These are phyloP conservation scores for Acipenser transmontanus DNA, from an alignment of 2,797 vertebrate species.

Conservation along the genomic window DNA sequence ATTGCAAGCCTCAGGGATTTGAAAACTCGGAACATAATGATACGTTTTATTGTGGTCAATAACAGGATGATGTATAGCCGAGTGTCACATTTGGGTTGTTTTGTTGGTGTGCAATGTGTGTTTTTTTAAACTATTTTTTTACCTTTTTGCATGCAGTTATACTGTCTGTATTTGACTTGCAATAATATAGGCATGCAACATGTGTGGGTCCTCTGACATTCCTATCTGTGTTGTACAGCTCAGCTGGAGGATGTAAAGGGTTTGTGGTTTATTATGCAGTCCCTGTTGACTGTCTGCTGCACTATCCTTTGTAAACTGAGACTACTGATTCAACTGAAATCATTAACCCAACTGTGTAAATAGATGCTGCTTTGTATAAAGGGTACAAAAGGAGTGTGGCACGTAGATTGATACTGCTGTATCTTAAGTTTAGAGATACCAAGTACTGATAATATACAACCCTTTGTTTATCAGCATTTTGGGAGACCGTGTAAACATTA, in stretches of 20 bases:
- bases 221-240: slow-evolving; percentile 20
- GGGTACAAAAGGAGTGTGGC: slow-evolving; percentile 2
- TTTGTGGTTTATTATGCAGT: slow-evolving; percentile 42
- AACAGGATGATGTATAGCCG: too few species aligned
- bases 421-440: too few species aligned
- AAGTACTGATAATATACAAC: too few species aligned
- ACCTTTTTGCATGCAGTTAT: background rate
- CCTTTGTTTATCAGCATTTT: too few species aligned
- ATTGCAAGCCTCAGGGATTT: too few species aligned
- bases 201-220: slow-evolving; percentile 25
- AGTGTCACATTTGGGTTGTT: too few species aligned
- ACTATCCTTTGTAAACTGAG: slow-evolving; percentile 41
- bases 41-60: too few species aligned
- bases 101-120: too few species aligned
- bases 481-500: too few species aligned
- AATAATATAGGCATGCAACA: slow-evolving; percentile 25
- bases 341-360: slow-evolving; percentile 40
- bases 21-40: too few species aligned
- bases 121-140: too few species aligned
- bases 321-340: slow-evolving; percentile 47
- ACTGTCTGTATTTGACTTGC: slow-evolving; percentile 21
- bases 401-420: too few species aligned
- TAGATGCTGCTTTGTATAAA: slow-evolving; percentile 42
- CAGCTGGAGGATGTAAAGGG: slow-evolving; percentile 11
- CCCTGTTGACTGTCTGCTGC: slow-evolving; percentile 38